Evolutionary conservation across 2,888 invertebrate species (phyloP).

Genomic region (Dicycla oo): DNA sequence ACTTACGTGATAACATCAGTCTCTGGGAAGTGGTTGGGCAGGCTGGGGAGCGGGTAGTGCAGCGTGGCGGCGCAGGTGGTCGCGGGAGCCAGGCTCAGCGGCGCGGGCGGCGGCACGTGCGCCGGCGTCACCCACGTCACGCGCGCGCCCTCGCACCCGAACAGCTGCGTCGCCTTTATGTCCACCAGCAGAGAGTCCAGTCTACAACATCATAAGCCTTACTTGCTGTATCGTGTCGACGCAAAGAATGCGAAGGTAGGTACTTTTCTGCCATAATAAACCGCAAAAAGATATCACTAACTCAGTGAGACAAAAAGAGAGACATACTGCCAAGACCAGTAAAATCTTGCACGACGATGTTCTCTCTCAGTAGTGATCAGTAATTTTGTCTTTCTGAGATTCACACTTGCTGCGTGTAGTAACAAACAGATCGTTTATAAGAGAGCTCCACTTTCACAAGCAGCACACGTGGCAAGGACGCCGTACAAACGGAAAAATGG

Average conservation of each 20-base stretch:
- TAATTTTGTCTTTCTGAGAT: neutral
- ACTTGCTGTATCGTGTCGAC: neutral
- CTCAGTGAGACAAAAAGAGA: neutral
- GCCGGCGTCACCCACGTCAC: conserved; percentile 63
- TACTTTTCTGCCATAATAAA: neutral
- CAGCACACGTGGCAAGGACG: neutral
- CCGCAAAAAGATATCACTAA: neutral
- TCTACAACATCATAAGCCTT: conserved; percentile 54
- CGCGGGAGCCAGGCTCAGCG: conserved; percentile 57
- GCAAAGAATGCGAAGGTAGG: neutral
- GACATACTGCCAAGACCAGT: neutral
- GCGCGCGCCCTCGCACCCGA: conserved; percentile 64
- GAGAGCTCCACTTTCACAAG: neutral
- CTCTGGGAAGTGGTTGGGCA: conserved; percentile 68
- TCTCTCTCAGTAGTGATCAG: no score
- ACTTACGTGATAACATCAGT: conserved; percentile 75
- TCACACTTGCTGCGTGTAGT: neutral
- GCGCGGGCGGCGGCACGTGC: conserved; percentile 44
- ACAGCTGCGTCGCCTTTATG: conserved; percentile 77
- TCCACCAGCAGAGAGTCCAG: conserved; percentile 63
- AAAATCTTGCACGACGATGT: neutral
- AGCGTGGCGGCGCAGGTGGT: conserved; percentile 53
- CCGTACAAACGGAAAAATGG: neutral
- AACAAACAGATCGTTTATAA: neutral
- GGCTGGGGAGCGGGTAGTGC: conserved; percentile 65